phyloP scores from a whole-genome alignment of 2,113 vertebrate genomes.

The Menura novaehollandiae region DNA sequence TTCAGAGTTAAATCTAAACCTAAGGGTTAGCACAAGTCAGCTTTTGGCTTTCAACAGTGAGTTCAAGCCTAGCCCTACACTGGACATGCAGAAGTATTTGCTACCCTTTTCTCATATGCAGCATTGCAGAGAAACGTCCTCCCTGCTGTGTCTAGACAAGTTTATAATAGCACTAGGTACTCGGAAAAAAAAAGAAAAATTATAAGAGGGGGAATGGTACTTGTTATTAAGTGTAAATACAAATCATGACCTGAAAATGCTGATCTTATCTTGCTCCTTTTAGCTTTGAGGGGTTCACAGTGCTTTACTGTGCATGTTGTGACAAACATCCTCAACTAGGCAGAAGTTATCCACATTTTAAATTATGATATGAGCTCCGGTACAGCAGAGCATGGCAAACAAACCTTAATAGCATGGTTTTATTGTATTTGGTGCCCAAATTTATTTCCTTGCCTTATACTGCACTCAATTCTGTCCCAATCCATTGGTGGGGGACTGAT shows the following conservation, averaged over 20 bases:
- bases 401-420: neutral
- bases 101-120: neutral
- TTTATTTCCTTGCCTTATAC: neutral
- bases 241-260: neutral
- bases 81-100: neutral
- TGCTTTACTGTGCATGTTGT: neutral
- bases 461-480: neutral
- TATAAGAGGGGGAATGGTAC: accelerated
- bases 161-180: neutral
- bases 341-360: neutral
- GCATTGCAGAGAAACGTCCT: neutral
- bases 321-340: neutral
- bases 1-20: neutral
- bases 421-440: neutral
- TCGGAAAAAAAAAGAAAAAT: too few species aligned
- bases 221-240: neutral
- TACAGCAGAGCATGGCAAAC: neutral
- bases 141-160: neutral
- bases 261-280: neutral
- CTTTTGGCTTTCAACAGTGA: neutral
- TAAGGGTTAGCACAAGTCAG: neutral
- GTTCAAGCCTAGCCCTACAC: neutral
- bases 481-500: neutral
- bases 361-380: neutral
- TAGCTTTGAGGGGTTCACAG: neutral